Conservation (phyloP, 1,140 invertebrate species). For the Formica selysi region DNA sequence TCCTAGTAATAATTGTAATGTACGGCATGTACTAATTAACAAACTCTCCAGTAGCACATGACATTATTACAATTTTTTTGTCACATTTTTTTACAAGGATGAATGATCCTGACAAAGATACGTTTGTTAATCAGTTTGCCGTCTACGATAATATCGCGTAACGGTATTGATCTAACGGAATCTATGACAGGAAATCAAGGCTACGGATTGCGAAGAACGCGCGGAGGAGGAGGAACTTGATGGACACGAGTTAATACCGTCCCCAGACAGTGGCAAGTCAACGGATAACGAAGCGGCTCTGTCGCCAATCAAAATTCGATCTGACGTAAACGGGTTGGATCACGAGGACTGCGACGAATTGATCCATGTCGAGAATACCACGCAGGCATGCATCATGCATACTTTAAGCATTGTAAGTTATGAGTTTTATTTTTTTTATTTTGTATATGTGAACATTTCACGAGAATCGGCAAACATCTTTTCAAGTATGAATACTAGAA, state of each 20-base stretch:
- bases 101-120: constrained; percentile 8
- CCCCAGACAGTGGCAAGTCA: constrained; percentile 84
- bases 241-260: constrained; percentile 81
- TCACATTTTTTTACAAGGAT: background rate
- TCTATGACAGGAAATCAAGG: constrained; percentile 77
- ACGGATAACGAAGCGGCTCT: constrained; percentile 84
- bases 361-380: constrained; percentile 82
- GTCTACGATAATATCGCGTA: constrained; percentile 39
- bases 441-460: too few species aligned
- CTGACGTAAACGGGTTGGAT: constrained; percentile 81
- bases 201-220: constrained; percentile 80
- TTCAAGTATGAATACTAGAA: background rate
- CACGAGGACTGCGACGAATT: constrained; percentile 83
- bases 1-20: background rate
- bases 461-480: background rate
- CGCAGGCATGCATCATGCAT: constrained; percentile 86
- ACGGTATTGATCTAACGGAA: constrained; percentile 57
- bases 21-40: background rate
- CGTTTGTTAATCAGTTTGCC: constrained; percentile 42
- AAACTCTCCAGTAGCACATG: background rate
- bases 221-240: constrained; percentile 81
- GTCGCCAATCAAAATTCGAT: constrained; percentile 83
- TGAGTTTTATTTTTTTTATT: background rate
- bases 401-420: constrained; percentile 87
- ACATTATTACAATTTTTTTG: constrained; percentile 28